Evolutionary conservation across 2,797 vertebrate species (phyloP).

Genomic region (Sarcophilus harrisii): DNA sequence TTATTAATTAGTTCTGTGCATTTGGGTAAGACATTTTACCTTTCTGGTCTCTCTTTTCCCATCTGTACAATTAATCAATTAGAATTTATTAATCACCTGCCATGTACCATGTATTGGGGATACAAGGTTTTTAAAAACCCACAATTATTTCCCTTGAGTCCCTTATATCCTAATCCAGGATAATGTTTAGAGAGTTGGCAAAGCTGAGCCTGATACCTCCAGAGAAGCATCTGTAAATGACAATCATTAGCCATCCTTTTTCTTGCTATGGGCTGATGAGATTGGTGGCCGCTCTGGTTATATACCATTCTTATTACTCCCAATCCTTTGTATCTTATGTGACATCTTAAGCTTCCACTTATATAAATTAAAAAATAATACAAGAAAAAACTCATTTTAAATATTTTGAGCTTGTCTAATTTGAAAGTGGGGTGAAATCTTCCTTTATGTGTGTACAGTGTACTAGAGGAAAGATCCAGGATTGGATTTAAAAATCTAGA

Average conservation of each 20-base stretch:
- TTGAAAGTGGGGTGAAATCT: neutral
- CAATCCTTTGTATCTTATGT: neutral
- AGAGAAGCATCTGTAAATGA: neutral
- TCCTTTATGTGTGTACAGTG: neutral
- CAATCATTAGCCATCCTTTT: neutral
- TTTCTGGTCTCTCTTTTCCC: neutral
- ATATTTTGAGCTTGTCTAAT: neutral
- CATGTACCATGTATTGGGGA: neutral
- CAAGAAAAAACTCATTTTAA: neutral
- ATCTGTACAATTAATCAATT: neutral
- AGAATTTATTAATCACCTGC: neutral
- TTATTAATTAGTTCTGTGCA: neutral
- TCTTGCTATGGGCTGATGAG: neutral
- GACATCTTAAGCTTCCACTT: neutral
- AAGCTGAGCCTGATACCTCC: neutral
- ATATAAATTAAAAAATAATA: neutral
- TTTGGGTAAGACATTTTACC: neutral
- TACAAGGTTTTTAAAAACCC: neutral
- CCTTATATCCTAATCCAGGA: neutral
- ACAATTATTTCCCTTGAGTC: neutral
- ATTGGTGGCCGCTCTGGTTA: neutral
- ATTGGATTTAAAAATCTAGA: neutral
- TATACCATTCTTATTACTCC: neutral
- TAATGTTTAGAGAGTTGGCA: neutral
- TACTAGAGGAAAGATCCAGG: neutral